These are phyloP conservation scores for Tetraodon nigroviridis DNA, from an alignment of 2,113 vertebrate genomes.

Conservation along the genomic window DNA sequence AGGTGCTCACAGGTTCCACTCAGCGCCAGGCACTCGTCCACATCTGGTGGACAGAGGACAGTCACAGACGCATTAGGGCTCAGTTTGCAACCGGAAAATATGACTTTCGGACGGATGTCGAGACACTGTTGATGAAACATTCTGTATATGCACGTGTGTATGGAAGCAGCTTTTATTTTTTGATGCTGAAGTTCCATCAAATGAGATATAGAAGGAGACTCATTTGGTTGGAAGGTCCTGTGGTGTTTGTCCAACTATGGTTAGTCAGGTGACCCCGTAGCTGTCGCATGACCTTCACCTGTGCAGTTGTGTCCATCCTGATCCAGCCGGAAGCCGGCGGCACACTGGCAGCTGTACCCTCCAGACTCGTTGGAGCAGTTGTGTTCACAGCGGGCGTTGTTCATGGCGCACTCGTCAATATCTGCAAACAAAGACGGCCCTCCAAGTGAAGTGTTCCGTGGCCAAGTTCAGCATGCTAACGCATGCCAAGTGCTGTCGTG, in stretches of 20 bases:
- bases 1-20: slow-evolving; percentile 68
- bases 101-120: no score
- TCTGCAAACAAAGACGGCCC: slow-evolving; percentile 55
- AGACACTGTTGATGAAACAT: no score
- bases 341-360: slow-evolving; percentile 67
- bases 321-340: slow-evolving; percentile 61
- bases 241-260: no score
- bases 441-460: slow-evolving; percentile 1
- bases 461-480: background rate
- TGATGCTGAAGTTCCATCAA: no score
- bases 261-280: background rate
- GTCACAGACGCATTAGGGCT: slow-evolving; percentile 6
- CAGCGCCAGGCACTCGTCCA: slow-evolving; percentile 66
- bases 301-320: slow-evolving; percentile 65
- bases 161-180: no score
- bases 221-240: no score
- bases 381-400: slow-evolving; percentile 69
- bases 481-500: background rate
- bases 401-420: slow-evolving; percentile 70
- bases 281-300: slow-evolving; percentile 44
- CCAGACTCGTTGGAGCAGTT: slow-evolving; percentile 70
- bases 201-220: no score
- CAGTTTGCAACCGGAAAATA: no score
- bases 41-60: slow-evolving; percentile 55
- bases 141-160: no score